phyloP scores from a whole-genome alignment of 2,113 vertebrate genomes.

The Atherinomorus stipes region DNA sequence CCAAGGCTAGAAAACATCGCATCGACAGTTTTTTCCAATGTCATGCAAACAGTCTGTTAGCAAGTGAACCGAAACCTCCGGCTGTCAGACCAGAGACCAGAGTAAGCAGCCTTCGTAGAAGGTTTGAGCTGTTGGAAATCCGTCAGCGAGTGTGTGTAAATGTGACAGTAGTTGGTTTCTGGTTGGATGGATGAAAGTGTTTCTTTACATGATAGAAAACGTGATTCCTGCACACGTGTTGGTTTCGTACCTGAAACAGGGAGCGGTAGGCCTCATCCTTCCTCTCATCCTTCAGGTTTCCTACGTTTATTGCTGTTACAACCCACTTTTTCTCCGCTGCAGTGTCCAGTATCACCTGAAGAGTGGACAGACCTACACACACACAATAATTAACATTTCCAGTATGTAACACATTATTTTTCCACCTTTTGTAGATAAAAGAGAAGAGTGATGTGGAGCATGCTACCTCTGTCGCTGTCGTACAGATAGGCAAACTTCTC shows the following conservation, averaged over 20 bases:
- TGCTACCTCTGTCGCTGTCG: constrained; percentile 94
- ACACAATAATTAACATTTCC: not conserved
- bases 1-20: too few relatives aligned
- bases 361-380: constrained; percentile 89
- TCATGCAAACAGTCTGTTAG: too few relatives aligned
- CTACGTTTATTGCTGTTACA: constrained; percentile 97
- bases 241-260: constrained; percentile 86
- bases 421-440: not conserved
- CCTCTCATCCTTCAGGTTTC: constrained; percentile 96
- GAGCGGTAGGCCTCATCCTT: constrained; percentile 98
- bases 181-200: too few relatives aligned
- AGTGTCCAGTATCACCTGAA: constrained; percentile 95
- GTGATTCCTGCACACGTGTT: too few relatives aligned
- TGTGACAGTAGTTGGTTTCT: too few relatives aligned
- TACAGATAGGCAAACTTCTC: constrained; percentile 97
- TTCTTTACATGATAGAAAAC: too few relatives aligned
- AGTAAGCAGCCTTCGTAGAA: too few relatives aligned
- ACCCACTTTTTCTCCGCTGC: constrained; percentile 97
- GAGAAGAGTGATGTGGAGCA: not conserved
- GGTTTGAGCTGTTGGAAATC: too few relatives aligned
- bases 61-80: too few relatives aligned
- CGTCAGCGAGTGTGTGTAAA: too few relatives aligned
- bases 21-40: too few relatives aligned
- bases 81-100: too few relatives aligned
- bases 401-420: not conserved